Evolutionary conservation across 1,140 invertebrate genomes (phyloP), one percentile per base, ranked within the genome.

Genomic region (Oryzaephilus surinamensis): DNA sequence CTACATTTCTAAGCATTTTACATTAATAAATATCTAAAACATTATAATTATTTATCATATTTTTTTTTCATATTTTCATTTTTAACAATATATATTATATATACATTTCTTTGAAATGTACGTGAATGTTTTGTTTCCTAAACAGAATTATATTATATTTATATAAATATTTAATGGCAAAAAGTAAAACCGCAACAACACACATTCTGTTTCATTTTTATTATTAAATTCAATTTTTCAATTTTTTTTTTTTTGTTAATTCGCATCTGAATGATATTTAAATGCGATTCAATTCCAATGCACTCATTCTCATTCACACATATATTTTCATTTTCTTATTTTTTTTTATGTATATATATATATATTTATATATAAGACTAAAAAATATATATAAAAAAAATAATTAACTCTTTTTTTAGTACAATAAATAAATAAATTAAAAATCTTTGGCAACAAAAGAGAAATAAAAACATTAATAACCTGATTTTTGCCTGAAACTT

Each of bases 1-100:
- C 32, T 30, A n/a, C n/a, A n/a, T n/a, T n/a, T 41, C 52, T 55
- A 55, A 54, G 48, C 45, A 10, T 24, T 55, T 41, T 45, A 56
- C 55, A 58, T 58, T 49, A 56, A 58, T 58, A 56, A 54, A 58
- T 58, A 58, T 54, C 54, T 58, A 58, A 51, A 56, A 58, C 54
- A 54, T 54, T 46, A 46, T 43, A n/a, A n/a, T 24, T 24, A 7
- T 24, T 24, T 7, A n/a, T 2, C 10, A 50, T 55, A 51, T 43
- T 47, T 40, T 32, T 46, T 43, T 33, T 43, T n/a, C n/a, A n/a
- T n/a, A n/a, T n/a, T n/a, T n/a, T n/a, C n/a, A n/a, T n/a, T n/a
- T n/a, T n/a, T n/a, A n/a, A 34, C 46, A 43, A 24, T 52, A 47
- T 49, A 40, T 50, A 55, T 51, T 55, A 54, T 55, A 49, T 51